These are phyloP conservation scores for Sebastes matsubarae DNA, from an alignment of 2,797 vertebrate genomes.

Conservation along the genomic window DNA sequence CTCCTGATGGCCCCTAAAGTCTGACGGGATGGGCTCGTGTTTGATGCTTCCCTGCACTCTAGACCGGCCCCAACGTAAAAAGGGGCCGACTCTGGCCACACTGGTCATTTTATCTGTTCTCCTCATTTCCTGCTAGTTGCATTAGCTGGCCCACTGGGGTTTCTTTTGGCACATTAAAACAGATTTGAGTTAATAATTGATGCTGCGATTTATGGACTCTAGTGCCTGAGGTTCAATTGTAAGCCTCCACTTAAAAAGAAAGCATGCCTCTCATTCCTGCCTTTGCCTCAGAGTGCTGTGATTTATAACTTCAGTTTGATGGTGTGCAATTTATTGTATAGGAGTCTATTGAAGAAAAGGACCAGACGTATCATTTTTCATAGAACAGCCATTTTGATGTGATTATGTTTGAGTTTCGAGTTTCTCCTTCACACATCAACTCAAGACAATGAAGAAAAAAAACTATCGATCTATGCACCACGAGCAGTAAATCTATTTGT, in stretches of 20 bases:
- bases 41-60: constrained; percentile 73
- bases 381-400: constrained; percentile 54
- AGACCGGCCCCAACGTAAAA: constrained; percentile 36
- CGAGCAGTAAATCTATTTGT: constrained; percentile 47
- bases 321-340: constrained; percentile 58
- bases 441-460: constrained; percentile 41
- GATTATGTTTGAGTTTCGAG: constrained; percentile 66
- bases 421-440: constrained; percentile 57
- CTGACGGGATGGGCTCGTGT: constrained; percentile 54
- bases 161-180: constrained; percentile 84
- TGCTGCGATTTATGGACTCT: constrained; percentile 80
- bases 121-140: constrained; percentile 78
- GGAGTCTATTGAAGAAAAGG: constrained; percentile 50
- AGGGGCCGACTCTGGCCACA: constrained; percentile 49
- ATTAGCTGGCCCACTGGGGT: constrained; percentile 76
- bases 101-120: constrained; percentile 74
- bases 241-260: constrained; percentile 79
- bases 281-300: constrained; percentile 51
- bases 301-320: constrained; percentile 72
- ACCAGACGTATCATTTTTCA: constrained; percentile 62
- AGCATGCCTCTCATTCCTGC: constrained; percentile 66
- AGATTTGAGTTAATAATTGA: constrained; percentile 84
- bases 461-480: constrained; percentile 54
- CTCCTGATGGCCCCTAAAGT: constrained; percentile 50
- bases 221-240: constrained; percentile 76